Percentiles rank a stretch among this genome's conserved stretches.
Evolutionary conservation across 2,888 invertebrate genomes (phyloP).

Genomic region (Thereva nobilitata): DNA sequence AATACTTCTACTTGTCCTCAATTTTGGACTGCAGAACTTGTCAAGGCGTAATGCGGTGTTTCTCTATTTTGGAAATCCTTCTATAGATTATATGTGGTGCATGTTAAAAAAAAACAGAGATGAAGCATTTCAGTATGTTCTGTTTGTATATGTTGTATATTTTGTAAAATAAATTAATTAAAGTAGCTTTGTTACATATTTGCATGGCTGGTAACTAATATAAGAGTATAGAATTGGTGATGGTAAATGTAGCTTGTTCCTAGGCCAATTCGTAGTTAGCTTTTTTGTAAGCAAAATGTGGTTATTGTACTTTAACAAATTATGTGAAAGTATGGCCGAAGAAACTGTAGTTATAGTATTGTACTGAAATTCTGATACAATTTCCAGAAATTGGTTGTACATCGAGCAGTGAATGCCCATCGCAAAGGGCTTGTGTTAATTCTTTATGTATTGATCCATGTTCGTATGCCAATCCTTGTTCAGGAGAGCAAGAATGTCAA

Average conservation of each 20-base stretch:
- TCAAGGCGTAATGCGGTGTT: neutral
- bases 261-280: conserved; percentile 8
- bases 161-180: conserved; percentile 21
- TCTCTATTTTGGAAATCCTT: neutral
- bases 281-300: neutral
- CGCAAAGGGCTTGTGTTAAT: conserved; percentile 77
- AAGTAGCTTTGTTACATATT: conserved; percentile 25
- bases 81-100: conserved; percentile 11
- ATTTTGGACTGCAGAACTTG: no score
- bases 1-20: no score
- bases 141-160: conserved; percentile 9
- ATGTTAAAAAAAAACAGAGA: neutral
- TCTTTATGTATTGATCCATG: conserved; percentile 84
- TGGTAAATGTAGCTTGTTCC: conserved; percentile 9
- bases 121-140: conserved; percentile 1
- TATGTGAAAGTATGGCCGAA: no score
- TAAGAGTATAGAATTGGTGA: conserved; percentile 15
- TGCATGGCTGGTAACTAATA: conserved; percentile 8
- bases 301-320: neutral
- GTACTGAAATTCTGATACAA: conserved; percentile 2
- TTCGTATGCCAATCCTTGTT: conserved; percentile 73
- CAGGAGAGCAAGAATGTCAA: conserved; percentile 75
- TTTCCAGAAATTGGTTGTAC: conserved; percentile 76
- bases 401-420: conserved; percentile 77
- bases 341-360: no score